Evolutionary conservation across 2,113 vertebrate genomes (phyloP), one percentile per base, ranked within the genome.

Genomic region (Equus quagga): DNA sequence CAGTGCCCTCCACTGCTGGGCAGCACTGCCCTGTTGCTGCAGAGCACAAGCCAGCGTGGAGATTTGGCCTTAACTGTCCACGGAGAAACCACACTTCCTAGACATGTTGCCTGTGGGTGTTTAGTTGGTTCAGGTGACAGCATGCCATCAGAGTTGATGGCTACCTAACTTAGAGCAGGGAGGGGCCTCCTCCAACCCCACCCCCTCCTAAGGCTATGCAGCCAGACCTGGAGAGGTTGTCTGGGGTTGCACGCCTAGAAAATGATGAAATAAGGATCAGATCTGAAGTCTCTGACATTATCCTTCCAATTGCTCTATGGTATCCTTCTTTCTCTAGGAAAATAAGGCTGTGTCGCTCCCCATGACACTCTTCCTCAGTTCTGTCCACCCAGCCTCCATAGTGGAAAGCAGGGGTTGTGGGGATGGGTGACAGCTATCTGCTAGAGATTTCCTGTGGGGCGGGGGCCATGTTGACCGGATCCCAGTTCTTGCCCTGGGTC

Each of bases 1-100:
- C 21, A 0, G 8, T 14, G 46, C 15, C 60, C 72, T 69, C 82
- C 7, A 5, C 72, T 86, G 28, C n/a, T 76, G 60, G 58, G 24
- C 2, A 0, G 1, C 15, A 11, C 64, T 13, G 15, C 3, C 18
- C 23, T 18, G 0, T n/a, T 23, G 0, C 36, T 89, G 15, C n/a
- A 8, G 1, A 72, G 54, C 49, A 73, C 18, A 28, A 21, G 19
- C 54, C 41, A 36, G 51, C 67, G 31, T 31, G 10, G 8, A 36
- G 17, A 60, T 83, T 31, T 56, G 69, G 49, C 10, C n/a, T 72
- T n/a, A 58, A 5, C 8, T 62, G 14, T 49, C 70, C 46, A 19
- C 21, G 1, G 11, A 89, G 64, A 75, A 86, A 56, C 56, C 33
- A 12, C 4, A 23, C 8, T 5, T 8, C 49, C 56, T 51, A 11